Base-by-base conservation (phyloP, 1,140 invertebrate species). In the Mylabris phalerata region DNA sequence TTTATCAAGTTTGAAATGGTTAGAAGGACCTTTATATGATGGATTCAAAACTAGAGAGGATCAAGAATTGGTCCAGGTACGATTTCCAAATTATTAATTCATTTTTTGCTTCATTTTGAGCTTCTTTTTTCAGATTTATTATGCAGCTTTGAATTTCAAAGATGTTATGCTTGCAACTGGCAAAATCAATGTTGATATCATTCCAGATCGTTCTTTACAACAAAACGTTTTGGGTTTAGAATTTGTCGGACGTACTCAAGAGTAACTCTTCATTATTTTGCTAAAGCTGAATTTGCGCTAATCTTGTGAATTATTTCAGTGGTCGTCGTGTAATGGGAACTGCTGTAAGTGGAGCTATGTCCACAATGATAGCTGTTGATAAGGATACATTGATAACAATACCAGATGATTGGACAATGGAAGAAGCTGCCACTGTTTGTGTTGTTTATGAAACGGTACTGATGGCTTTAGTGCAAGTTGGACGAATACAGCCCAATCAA, bases 1-100 rank as follows among this genome's bases (percentile, higher is more conserved):
- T 73, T 75, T 98, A 13, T 88, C 87, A 0, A 88, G 88, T 38
- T 70, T 98, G 1, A 81, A 75, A 9, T 98, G 95, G 95, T 75
- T 95, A 1, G 77, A 89, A 73, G 86, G 83, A 51, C 77, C 79
- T 13, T 13, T 13, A 13, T 1, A 13, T 13, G 54, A 48, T 81
- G 49, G 55, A 2, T 10, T 0, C 11, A 7, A 9, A 13, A n/a
- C 25, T 40, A 3, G 13, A 10, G 32, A 19, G n/a, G 5, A 44
- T 5, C 19, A 6, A 4, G n/a, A 10, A 6, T 44, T n/a, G 4
- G 42, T 4, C 4, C 13, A 13, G 0, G 13, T 13, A 4, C n/a
- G 42, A 44, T 44, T 44, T 11, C 0, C 9, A 0, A 11, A 13
- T 44, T 10, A 3, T 27, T 25, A 47, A 44, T 13, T 13, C 13